Evolutionary conservation across 2,797 vertebrate genomes (phyloP).

Genomic region (Cyprinodon diabolis): DNA sequence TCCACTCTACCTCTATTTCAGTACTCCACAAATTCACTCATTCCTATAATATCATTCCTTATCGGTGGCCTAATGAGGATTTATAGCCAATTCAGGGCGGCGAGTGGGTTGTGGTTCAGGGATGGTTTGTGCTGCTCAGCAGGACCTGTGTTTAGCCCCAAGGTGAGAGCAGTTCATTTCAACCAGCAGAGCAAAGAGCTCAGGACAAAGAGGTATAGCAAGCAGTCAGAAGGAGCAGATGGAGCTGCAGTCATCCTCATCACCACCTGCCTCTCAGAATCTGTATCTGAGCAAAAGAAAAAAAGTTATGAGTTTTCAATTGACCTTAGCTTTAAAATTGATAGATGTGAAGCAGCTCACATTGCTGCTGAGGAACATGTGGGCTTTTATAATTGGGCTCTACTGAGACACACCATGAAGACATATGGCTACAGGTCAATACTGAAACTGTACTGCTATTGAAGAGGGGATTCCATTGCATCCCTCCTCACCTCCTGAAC

Average conservation of each 20-base stretch:
- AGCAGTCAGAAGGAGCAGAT: constrained; percentile 10
- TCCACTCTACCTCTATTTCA: constrained; percentile 41
- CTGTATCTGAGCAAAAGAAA: constrained; percentile 17
- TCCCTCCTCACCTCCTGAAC: constrained; percentile 11
- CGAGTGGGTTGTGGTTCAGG: constrained; percentile 34
- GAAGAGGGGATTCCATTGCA: constrained; percentile 18
- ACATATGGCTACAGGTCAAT: constrained; percentile 41
- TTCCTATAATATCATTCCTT: constrained; percentile 56
- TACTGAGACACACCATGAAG: constrained; percentile 31
- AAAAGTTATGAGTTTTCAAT: constrained; percentile 19
- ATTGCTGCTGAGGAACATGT: constrained; percentile 17
- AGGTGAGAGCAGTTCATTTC: constrained; percentile 55
- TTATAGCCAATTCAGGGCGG: constrained; percentile 49
- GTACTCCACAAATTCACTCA: constrained; percentile 46
- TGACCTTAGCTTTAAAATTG: constrained; percentile 27
- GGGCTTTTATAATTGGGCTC: constrained; percentile 48
- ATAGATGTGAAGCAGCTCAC: constrained; percentile 24
- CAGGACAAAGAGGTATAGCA: constrained; percentile 4
- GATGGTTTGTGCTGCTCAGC: constrained; percentile 50
- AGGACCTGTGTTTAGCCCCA: constrained; percentile 31
- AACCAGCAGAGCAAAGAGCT: constrained; percentile 43
- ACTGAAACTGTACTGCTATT: constrained; percentile 31
- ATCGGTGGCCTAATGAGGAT: constrained; percentile 66
- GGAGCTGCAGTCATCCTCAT: neutral
- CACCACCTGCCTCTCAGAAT: neutral